Conservation (phyloP, 2,797 vertebrate genomes). For the Hippocampus kuda region DNA sequence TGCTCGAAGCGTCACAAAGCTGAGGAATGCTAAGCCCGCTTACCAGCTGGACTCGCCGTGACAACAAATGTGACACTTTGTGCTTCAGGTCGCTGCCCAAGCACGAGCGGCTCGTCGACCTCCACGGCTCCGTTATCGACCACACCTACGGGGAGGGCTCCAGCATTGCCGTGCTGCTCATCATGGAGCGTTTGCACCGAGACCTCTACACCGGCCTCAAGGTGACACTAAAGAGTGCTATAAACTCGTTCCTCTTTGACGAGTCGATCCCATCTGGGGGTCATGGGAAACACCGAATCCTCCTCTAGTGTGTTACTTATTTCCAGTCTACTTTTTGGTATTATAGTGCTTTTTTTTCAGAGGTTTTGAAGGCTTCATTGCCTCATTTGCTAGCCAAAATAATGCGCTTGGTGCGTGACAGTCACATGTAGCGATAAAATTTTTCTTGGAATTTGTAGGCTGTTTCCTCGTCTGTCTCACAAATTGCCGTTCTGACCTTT, state of each 20-base stretch:
- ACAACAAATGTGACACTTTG: background rate
- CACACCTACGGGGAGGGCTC: constrained; percentile 84
- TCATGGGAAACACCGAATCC: too few species aligned
- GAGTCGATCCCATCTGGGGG: too few species aligned
- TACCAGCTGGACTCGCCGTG: background rate
- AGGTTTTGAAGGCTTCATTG: too few species aligned
- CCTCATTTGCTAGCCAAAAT: background rate
- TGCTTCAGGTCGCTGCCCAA: constrained; percentile 79
- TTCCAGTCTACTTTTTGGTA: too few species aligned
- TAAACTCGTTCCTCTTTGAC: too few species aligned
- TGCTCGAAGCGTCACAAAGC: background rate
- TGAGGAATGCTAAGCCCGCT: background rate
- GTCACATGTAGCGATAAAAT: too few species aligned
- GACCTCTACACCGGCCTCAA: constrained; percentile 94
- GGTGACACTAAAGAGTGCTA: constrained; percentile 55
- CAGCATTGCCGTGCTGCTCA: constrained; percentile 89
- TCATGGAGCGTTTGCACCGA: constrained; percentile 94
- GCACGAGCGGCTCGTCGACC: constrained; percentile 86
- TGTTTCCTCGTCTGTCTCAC: too few species aligned
- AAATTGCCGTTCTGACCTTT: background rate
- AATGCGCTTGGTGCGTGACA: background rate
- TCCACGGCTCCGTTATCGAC: constrained; percentile 95
- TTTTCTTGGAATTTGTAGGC: too few species aligned
- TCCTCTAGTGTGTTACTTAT: too few species aligned
- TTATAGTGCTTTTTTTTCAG: too few species aligned